Evolutionary conservation across 1,140 invertebrate species (phyloP).

Genomic region (Drosophila pruinosa): DNA sequence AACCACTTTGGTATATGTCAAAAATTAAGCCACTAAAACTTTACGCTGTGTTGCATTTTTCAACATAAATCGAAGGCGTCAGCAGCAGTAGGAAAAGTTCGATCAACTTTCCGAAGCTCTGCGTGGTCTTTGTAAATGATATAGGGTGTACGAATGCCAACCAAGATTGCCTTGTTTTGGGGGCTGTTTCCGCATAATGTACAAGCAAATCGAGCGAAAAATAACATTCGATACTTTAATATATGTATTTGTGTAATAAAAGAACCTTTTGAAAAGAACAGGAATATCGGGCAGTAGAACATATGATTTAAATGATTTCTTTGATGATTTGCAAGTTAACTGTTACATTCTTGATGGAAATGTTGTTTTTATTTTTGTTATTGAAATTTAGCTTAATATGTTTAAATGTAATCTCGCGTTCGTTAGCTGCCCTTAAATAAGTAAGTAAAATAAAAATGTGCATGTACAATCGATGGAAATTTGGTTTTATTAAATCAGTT

Average conservation of each 20-base stretch:
- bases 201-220: slow-evolving; percentile 61
- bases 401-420: no score
- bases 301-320: not conserved
- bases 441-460: no score
- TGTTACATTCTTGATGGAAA: no score
- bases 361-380: no score
- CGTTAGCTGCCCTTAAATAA: no score
- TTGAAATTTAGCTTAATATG: no score
- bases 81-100: slow-evolving; percentile 55
- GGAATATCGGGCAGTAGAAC: not conserved
- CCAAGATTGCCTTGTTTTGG: not conserved
- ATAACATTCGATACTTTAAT: slow-evolving; percentile 13
- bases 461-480: not conserved
- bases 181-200: slow-evolving; percentile 52
- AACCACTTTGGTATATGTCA: slow-evolving; percentile 3
- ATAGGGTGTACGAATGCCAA: not conserved
- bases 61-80: slow-evolving; percentile 69
- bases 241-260: slow-evolving; percentile 17
- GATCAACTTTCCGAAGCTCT: slow-evolving; percentile 32
- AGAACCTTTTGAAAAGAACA: slow-evolving; percentile 25
- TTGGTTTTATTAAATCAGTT: not conserved
- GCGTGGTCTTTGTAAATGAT: slow-evolving; percentile 19
- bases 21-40: slow-evolving; percentile 44
- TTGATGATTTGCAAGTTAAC: no score
- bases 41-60: slow-evolving; percentile 68